These are phyloP conservation scores for Sebastes taczanowskii DNA, from an alignment of 2,797 vertebrate genomes.

Conservation along the genomic window DNA sequence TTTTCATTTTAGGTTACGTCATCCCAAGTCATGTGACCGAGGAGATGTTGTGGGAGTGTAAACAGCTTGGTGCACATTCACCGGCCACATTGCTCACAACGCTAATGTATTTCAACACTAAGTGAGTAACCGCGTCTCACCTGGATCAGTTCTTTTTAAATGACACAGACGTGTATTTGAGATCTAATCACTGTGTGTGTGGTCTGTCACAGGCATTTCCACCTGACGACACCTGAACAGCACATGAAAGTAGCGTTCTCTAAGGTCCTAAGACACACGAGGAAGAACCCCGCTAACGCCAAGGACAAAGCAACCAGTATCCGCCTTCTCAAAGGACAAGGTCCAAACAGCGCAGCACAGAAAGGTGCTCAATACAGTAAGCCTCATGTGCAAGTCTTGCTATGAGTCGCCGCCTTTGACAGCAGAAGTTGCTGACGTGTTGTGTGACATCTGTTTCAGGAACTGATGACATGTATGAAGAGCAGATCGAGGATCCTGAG, in stretches of 20 bases:
- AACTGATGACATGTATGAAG: slow-evolving; percentile 98
- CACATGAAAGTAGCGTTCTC: slow-evolving; percentile 99
- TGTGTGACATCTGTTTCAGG: slow-evolving; percentile 73
- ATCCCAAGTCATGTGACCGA: slow-evolving; percentile 99
- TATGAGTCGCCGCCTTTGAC: neutral
- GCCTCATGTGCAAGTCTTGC: neutral
- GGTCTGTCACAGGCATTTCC: slow-evolving; percentile 88
- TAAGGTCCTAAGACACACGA: slow-evolving; percentile 97
- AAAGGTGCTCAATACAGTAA: slow-evolving; percentile 84
- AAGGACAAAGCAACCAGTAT: slow-evolving; percentile 99
- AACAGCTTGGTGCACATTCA: slow-evolving; percentile 98
- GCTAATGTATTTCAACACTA: slow-evolving; percentile 99
- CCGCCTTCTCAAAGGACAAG: slow-evolving; percentile 94
- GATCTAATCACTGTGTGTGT: neutral
- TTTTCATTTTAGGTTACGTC: slow-evolving; percentile 87
- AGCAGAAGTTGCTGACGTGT: neutral
- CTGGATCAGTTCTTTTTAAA: neutral
- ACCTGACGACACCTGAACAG: slow-evolving; percentile 94
- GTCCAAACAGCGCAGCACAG: slow-evolving; percentile 90
- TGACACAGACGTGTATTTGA: neutral
- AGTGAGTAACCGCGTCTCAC: slow-evolving; percentile 84
- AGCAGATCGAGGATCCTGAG: slow-evolving; percentile 96
- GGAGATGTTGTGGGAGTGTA: slow-evolving; percentile 99
- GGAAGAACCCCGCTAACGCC: slow-evolving; percentile 96
- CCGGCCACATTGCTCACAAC: slow-evolving; percentile 97